These are phyloP conservation scores for Rhadinocentrus ornatus DNA, from an alignment of 2,797 vertebrate species.

Conservation along the genomic window DNA sequence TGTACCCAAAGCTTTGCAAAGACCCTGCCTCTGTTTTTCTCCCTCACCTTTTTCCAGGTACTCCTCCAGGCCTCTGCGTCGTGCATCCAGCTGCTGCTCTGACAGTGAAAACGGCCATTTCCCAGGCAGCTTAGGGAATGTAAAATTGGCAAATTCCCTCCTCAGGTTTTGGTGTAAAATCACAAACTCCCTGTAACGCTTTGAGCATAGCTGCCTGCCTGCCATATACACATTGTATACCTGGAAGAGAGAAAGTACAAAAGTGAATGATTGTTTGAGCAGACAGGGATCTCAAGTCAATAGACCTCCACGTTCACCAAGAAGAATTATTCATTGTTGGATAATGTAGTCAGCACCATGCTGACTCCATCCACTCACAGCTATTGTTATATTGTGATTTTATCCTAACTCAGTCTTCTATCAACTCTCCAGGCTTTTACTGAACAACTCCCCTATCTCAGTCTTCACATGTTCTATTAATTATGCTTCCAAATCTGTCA, in stretches of 20 bases:
- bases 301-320: neutral
- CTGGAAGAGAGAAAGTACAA: slow-evolving; percentile 52
- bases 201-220: slow-evolving; percentile 94
- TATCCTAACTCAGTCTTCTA: neutral
- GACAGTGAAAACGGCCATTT: slow-evolving; percentile 98
- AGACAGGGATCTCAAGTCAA: neutral
- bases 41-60: slow-evolving; percentile 85
- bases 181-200: slow-evolving; percentile 94
- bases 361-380: neutral
- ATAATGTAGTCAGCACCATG: neutral
- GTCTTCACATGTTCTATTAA: neutral
- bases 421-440: neutral
- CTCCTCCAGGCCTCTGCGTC: slow-evolving; percentile 93
- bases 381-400: neutral
- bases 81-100: slow-evolving; percentile 93
- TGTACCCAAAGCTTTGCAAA: neutral
- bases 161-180: slow-evolving; percentile 97
- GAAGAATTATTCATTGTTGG: neutral
- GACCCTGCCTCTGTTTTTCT: neutral
- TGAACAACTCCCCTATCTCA: neutral
- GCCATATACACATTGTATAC: slow-evolving; percentile 98
- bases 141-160: slow-evolving; percentile 92
- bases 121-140: slow-evolving; percentile 93
- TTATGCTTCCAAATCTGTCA: neutral
- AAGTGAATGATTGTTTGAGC: neutral